These are phyloP conservation scores for Gobio gobio DNA, from an alignment of 2,113 vertebrate species.

Conservation along the genomic window DNA sequence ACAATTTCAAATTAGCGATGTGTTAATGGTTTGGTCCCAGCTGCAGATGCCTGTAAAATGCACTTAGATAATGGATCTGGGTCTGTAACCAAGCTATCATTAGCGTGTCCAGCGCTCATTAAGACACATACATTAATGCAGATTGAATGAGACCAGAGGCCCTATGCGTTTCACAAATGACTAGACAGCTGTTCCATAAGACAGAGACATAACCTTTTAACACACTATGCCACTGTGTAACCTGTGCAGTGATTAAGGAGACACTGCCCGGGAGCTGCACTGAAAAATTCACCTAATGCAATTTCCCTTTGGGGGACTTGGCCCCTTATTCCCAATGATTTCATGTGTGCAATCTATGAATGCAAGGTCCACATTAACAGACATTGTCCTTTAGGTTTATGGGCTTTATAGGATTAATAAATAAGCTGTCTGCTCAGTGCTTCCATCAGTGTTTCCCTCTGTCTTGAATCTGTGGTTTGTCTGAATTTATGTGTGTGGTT, in stretches of 20 bases:
- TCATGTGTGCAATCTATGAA: constrained; percentile 7
- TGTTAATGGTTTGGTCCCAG: constrained; percentile 56
- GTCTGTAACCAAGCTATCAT: constrained; percentile 55
- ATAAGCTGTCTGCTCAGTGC: constrained; percentile 12
- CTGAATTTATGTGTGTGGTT: not conserved
- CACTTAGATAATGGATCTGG: constrained; percentile 54
- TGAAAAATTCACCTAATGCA: constrained; percentile 45
- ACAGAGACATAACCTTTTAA: constrained; percentile 42
- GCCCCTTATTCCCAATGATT: constrained; percentile 15
- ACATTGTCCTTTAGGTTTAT: constrained; percentile 29
- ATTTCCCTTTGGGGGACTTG: not conserved
- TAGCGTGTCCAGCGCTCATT: constrained; percentile 56
- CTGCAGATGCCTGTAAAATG: constrained; percentile 52
- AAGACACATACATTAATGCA: constrained; percentile 46
- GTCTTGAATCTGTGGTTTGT: constrained; percentile 5
- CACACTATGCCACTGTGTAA: constrained; percentile 20
- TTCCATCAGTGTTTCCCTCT: not conserved
- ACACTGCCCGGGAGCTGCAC: not conserved
- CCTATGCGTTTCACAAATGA: constrained; percentile 52
- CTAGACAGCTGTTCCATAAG: constrained; percentile 46
- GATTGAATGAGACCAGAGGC: constrained; percentile 40
- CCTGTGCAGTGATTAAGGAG: not conserved
- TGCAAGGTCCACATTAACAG: constrained; percentile 32
- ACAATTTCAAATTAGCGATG: constrained; percentile 47
- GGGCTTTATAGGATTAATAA: constrained; percentile 43